phyloP scores from a whole-genome alignment of 2,888 invertebrate genomes.

The Ennomos fuscantarius region DNA sequence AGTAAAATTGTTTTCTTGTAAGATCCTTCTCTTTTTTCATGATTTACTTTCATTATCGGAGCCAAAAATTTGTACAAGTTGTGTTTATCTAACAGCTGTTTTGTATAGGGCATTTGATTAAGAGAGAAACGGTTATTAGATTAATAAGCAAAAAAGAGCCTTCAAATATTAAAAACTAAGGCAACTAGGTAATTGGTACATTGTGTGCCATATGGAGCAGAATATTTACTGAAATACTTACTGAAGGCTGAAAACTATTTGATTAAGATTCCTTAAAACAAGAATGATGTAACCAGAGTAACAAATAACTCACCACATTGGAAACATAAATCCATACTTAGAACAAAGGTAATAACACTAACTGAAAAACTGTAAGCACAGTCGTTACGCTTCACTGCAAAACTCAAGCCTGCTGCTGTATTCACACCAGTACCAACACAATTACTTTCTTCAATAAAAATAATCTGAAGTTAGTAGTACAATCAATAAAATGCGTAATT shows the following conservation, averaged over 20 bases:
- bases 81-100: background rate
- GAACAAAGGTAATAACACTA: constrained; percentile 16
- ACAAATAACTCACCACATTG: constrained; percentile 61
- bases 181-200: background rate
- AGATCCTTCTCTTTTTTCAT: no score
- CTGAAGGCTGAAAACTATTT: constrained; percentile 1
- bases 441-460: constrained; percentile 51
- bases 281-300: constrained; percentile 1
- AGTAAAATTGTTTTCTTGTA: no score
- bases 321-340: constrained; percentile 66
- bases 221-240: constrained; percentile 9
- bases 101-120: constrained; percentile 2
- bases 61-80: no score
- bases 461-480: constrained; percentile 62
- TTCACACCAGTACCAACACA: constrained; percentile 59
- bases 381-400: constrained; percentile 73
- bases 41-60: no score
- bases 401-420: constrained; percentile 60
- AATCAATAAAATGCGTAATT: constrained; percentile 51
- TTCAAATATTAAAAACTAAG: background rate
- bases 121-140: background rate
- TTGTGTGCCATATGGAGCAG: constrained; percentile 19
- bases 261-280: background rate
- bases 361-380: constrained; percentile 38
- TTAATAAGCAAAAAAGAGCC: background rate